Percentiles rank a stretch among this genome's conserved stretches.
Conservation (phyloP, 1,140 invertebrate species). For the Drosophila pachea region DNA sequence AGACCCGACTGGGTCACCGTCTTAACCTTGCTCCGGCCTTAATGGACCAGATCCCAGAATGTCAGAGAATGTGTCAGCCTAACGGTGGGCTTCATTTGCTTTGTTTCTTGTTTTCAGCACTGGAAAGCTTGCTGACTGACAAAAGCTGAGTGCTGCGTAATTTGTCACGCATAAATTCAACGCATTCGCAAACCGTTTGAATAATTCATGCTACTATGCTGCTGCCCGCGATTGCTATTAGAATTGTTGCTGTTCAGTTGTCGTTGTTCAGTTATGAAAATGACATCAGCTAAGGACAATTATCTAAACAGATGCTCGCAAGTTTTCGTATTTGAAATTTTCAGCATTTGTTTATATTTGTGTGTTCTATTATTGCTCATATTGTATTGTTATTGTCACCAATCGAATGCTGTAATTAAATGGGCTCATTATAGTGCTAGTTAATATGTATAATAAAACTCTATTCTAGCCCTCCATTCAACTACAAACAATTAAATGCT, state of each 20-base stretch:
- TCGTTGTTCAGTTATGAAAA: not conserved
- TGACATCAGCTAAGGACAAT: conserved; percentile 26
- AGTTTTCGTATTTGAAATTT: not conserved
- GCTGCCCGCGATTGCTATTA: not conserved
- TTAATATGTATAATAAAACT: too few relatives aligned
- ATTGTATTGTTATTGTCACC: not conserved
- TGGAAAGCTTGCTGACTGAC: not conserved
- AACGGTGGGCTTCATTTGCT: not conserved
- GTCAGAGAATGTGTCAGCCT: not conserved
- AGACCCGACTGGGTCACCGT: not conserved
- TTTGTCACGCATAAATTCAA: not conserved
- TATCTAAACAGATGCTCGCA: not conserved
- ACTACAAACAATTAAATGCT: too few relatives aligned
- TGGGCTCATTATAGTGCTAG: not conserved
- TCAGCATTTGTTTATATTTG: not conserved
- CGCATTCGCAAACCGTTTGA: not conserved
- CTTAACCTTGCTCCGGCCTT: conserved; percentile 2
- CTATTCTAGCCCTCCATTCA: too few relatives aligned
- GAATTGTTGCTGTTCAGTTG: not conserved
- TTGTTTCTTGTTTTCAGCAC: too few relatives aligned
- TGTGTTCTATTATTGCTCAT: too few relatives aligned
- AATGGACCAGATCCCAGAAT: too few relatives aligned
- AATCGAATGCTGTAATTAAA: conserved; percentile 24
- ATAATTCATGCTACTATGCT: not conserved
- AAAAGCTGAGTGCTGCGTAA: conserved; percentile 17